phyloP scores from a whole-genome alignment of 2,888 invertebrate species.

The Cryptosula pallasiana region DNA sequence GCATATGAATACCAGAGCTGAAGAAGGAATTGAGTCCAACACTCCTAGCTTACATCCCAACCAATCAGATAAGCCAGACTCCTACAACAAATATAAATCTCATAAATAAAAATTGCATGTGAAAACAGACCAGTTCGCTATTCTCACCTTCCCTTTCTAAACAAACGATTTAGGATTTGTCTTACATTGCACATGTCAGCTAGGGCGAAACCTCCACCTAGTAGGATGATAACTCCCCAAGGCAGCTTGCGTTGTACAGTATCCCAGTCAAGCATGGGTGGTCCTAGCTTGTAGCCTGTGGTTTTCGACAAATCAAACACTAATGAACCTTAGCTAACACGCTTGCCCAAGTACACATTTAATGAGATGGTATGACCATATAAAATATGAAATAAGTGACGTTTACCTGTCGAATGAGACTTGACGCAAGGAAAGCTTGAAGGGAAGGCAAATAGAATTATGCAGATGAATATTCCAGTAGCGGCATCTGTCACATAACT shows the following conservation, averaged over 20 bases:
- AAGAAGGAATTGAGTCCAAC: conserved; percentile 36
- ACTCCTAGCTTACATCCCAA: conserved; percentile 38
- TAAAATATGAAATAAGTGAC: not conserved
- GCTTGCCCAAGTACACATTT: too few relatives aligned
- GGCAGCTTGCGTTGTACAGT: conserved; percentile 77
- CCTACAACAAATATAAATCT: conserved; percentile 31
- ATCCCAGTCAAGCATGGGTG: conserved; percentile 76
- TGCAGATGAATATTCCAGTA: conserved; percentile 69
- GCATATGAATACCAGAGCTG: conserved; percentile 39
- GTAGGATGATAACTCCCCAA: conserved; percentile 80
- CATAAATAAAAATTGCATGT: too few relatives aligned
- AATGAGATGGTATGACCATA: too few relatives aligned
- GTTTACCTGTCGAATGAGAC: conserved; percentile 57
- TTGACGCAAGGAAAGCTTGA: conserved; percentile 60
- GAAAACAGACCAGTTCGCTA: not conserved
- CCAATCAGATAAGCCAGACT: conserved; percentile 41
- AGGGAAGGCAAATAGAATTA: conserved; percentile 76
- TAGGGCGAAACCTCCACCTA: conserved; percentile 85
- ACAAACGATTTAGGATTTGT: not conserved
- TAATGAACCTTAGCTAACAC: too few relatives aligned
- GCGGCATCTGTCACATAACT: conserved; percentile 52
- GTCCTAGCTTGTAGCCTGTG: conserved; percentile 31
- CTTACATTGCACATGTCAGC: conserved; percentile 73
- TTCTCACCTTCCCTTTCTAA: not conserved
- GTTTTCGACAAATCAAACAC: not conserved